Evolutionary conservation across 2,797 vertebrate genomes (phyloP).

Genomic region (Australoheros facetus): DNA sequence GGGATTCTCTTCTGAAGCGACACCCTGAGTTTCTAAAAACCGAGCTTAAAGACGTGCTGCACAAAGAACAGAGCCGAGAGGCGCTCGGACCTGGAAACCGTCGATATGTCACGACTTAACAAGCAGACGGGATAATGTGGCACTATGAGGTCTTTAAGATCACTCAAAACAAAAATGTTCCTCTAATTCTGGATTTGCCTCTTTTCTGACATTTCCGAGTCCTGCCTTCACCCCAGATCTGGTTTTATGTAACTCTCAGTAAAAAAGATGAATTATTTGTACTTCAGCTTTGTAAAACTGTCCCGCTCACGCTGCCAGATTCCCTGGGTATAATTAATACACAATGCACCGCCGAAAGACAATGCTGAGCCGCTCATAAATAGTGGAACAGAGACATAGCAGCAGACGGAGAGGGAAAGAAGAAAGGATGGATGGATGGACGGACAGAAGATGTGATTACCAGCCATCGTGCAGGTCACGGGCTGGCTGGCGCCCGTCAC

Average conservation of each 20-base stretch:
- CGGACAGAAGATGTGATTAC: conserved; percentile 14
- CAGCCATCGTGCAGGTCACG: conserved; percentile 69
- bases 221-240: neutral
- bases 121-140: neutral
- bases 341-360: conserved; percentile 39
- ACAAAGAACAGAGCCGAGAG: neutral
- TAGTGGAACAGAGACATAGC: conserved; percentile 27
- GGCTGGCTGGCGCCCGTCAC: conserved; percentile 83
- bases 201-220: neutral
- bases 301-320: conserved; percentile 16
- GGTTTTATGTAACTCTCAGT: neutral
- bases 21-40: neutral
- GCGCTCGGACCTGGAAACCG: neutral
- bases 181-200: neutral
- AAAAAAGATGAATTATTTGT: conserved; percentile 5
- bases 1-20: neutral
- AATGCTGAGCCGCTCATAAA: conserved; percentile 28
- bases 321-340: conserved; percentile 46
- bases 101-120: neutral
- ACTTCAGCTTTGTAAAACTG: neutral
- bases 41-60: neutral
- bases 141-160: neutral
- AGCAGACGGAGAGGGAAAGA: conserved; percentile 8
- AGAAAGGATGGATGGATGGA: conserved; percentile 3
- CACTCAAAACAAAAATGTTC: neutral